A percentile compares a stretch with the other conserved stretches of the same genome.
Evolutionary conservation across 2,888 invertebrate genomes (phyloP).

Genomic region (Leistus spinibarbis): DNA sequence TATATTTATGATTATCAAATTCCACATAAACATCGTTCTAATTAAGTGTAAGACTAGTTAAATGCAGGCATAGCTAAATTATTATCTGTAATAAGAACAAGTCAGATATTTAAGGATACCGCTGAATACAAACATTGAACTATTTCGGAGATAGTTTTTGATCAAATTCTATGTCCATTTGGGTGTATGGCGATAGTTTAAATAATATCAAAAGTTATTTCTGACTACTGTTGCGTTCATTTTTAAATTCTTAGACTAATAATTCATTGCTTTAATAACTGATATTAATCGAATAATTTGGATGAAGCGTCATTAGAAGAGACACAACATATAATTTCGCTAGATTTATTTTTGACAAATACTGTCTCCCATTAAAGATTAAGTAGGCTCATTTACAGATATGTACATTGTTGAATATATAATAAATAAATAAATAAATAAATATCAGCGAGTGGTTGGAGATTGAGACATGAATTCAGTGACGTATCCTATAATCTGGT

Average conservation of each 20-base stretch:
- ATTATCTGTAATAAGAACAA: constrained; percentile 16
- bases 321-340: constrained; percentile 21
- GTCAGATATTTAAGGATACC: constrained; percentile 20
- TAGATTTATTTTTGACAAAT: constrained; percentile 15
- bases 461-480: constrained; percentile 26
- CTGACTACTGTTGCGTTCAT: constrained; percentile 16
- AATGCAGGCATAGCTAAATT: constrained; percentile 20
- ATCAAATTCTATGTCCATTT: neutral
- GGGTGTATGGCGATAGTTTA: neutral
- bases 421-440: too few relatives aligned
- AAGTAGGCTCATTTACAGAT: too few relatives aligned
- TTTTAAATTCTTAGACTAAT: constrained; percentile 20
- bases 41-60: constrained; percentile 13
- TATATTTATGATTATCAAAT: constrained; percentile 18
- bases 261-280: constrained; percentile 30
- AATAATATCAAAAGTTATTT: constrained; percentile 17
- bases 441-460: constrained; percentile 1
- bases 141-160: constrained; percentile 9
- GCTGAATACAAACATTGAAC: constrained; percentile 23
- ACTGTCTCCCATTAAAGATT: too few relatives aligned
- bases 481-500: constrained; percentile 25
- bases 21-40: constrained; percentile 32
- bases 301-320: constrained; percentile 17
- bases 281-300: constrained; percentile 36
- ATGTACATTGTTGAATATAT: too few relatives aligned